Evolutionary conservation across 2,113 vertebrate genomes (phyloP), one percentile per base, ranked within the genome.

Genomic region (Pachypanchax playfairii): DNA sequence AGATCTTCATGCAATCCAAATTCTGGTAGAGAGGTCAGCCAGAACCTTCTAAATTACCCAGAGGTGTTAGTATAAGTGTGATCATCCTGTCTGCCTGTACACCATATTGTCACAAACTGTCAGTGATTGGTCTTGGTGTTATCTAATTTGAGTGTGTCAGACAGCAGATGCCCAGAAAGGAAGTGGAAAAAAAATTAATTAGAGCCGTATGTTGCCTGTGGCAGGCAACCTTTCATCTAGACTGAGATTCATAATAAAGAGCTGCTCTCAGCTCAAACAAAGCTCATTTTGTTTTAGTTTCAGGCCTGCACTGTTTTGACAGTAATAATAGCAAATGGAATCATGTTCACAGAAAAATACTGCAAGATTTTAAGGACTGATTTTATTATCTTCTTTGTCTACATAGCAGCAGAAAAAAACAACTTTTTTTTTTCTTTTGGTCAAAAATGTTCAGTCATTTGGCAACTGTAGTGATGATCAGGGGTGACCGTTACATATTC

Each of bases 131-230:
- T 52, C 60, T 52, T 13, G 6, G 46, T 46, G 47, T 59, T 44
- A 46, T 65, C 70, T 58, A 52, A 58, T 58, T 44, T 58, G 39
- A 65, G 47, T 15, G 28, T 72, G 46, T 65, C 69, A 72, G 53
- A n/a, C 4, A 5, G 21, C 59, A 50, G 52, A 72, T 64, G 22
- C 22, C 59, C 25, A 17, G 33, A 49, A 56, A 38, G 12, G 20
- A 11, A 64, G 22, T n/a, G 55, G 38, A 64, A 26, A 25, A 31
- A 44, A 64, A 28, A 71, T 55, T 63, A 47, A 71, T 72, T 58
- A 72, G 24, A 6, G 28, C 44, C 14, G 8, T 31, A 11, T 38
- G 29, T 42, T 7, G 48, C 46, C 20, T 7, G 33, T 43, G 46
- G 24, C 18, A 44, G 6, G 13, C 38, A 58, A 44, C 60, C n/a